Conservation (phyloP, 1,140 invertebrate species). For the Drosophila oshimai region DNA sequence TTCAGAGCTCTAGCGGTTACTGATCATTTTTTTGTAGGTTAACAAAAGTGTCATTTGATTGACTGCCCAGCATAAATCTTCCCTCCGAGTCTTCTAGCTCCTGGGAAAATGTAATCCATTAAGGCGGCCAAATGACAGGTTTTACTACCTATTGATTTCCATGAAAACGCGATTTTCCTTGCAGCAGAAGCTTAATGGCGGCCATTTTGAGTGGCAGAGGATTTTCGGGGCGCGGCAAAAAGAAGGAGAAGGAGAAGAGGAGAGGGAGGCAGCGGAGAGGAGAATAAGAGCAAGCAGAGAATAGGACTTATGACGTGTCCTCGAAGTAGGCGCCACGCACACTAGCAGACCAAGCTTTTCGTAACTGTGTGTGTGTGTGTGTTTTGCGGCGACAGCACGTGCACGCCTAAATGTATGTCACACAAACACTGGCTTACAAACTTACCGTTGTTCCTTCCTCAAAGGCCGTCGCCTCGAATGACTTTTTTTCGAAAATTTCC, state of each 20-base stretch:
- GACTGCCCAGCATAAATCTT: background rate
- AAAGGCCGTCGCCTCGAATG: conserved; percentile 75
- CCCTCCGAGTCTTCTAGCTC: background rate
- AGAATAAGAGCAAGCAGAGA: background rate
- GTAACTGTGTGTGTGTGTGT: conserved; percentile 11
- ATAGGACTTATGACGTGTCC: conserved; percentile 40
- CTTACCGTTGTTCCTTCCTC: conserved; percentile 77
- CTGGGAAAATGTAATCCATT: background rate
- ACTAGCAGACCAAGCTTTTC: conserved; percentile 2
- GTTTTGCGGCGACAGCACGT: conserved; percentile 36
- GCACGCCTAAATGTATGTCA: conserved; percentile 64
- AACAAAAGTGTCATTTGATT: too few species aligned
- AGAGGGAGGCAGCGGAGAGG: background rate
- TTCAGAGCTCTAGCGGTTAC: too few species aligned
- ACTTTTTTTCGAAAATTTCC: conserved; percentile 81
- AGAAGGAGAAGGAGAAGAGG: background rate
- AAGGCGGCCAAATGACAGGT: conserved; percentile 2
- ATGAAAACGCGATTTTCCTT: conserved; percentile 13
- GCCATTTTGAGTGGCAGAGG: conserved; percentile 28
- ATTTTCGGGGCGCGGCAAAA: conserved; percentile 43
- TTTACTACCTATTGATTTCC: conserved; percentile 28
- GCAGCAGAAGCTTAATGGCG: conserved; percentile 21
- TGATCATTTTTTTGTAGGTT: background rate
- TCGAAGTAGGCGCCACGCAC: conserved; percentile 28
- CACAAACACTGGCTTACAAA: conserved; percentile 4